Base-by-base conservation (phyloP, 2,888 invertebrate species). In the Adineta ricciae region DNA sequence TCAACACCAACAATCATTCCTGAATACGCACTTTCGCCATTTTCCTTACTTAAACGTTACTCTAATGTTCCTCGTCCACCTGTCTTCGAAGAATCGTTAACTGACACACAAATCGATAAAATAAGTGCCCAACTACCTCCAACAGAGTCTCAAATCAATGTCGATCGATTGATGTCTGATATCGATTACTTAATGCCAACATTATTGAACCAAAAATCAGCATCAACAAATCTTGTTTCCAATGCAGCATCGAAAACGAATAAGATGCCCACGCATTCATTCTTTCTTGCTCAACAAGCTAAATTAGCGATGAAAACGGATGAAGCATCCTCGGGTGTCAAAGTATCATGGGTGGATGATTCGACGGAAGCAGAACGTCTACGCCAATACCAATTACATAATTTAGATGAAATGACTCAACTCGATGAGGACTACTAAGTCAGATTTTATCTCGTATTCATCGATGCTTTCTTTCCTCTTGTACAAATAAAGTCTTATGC, bases 1-100 rank as follows among this genome's bases (percentile, higher is more conserved):
- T 78, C 78, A 78, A 41, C 78, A 78, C 24, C 41, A 9, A 41
- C 78, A 11, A 78, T 78, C n/a, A 78, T 78, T 41, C 41, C 78
- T n/a, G 78, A 78, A 78, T 78, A 78, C 41, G 41, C 78, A 24
- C 78, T 78, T 41, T 78, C 78, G n/a, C 78, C 78, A 78, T 41
- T 41, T 41, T 78, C 78, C 2, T 78, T 78, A 41, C 14, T 78
- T 9, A 78, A 78, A 78, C 78, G 41, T 38, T 78, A 78, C 32
- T 64, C 64, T 1, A 64, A 64, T 64, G 64, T 64, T 32, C 64
- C 64, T 14, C 64, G 64, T 64, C 64, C 64, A 41, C 41, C 78
- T 78, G 32, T 41, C 24, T 41, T 41, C 11, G 78, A 78, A 78
- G 41, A 78, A 78, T 14, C 78, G 11, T 41, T 78, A 78, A 78